Evolutionary conservation across 2,888 invertebrate species (phyloP), one percentile per base, ranked within the genome.

Genomic region (Amblyjoppa fuscipennis): DNA sequence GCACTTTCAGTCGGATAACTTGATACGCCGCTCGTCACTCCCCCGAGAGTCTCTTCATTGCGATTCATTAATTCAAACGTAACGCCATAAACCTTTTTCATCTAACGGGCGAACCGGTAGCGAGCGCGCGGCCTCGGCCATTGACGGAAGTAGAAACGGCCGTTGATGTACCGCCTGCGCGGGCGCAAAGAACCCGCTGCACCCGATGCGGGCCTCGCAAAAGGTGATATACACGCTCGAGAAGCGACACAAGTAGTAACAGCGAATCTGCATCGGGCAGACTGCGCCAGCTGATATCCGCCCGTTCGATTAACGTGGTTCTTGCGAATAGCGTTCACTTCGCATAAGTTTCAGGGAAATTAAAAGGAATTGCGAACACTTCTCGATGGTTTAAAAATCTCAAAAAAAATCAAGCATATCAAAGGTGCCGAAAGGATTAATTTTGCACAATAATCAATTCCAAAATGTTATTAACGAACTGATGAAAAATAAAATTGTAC

Each of bases 281-380:
- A 56, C 51, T 69, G 70, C 25, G 73, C 78, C 78, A 74, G 83
- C 77, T 78, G 73, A 83, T 74, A 73, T 77, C 28, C 49, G 20
- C 61, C 66, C 51, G 56, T 61, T 73, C 68, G 64, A 49, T 77
- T 56, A 38, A 38, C 0, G 7, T 0, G 6, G 7, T 5, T 5
- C 7, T 31, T 31, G 31, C 4, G 31, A 31, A 31, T 31, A 31
- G 31, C 31, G 38, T 38, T 38, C 38, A 7, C 7, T 38, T 38
- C 7, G 38, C 38, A 7, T 38, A 7, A 38, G 38, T 38, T 38
- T 31, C 31, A 38, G 7, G 7, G 7, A 38, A 5, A 38, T 7
- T 6, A 38, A 1, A 38, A 5, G 38, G 7, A 38, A 38, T 38
- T 38, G 7, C 38, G 1, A 38, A 38, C 16, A 31, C 31, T 38